Evolutionary conservation across 2,888 invertebrate genomes (phyloP), one percentile per base, ranked within the genome.

Genomic region (Cheilosia pagana): DNA sequence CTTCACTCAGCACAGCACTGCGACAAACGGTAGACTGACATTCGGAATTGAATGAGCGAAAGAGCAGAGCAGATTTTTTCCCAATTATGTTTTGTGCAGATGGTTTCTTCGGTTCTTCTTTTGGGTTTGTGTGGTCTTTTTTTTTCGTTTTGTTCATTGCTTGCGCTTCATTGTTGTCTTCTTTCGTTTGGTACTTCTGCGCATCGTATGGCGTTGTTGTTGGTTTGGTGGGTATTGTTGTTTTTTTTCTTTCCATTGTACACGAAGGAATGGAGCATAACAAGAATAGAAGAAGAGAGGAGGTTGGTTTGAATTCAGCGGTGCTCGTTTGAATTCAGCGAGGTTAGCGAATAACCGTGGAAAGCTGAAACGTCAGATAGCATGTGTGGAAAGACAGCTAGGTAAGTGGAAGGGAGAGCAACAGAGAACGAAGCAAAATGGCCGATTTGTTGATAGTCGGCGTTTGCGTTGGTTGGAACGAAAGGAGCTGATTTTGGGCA

Each of bases 11-110:
- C 72, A 86, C 87, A 81, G 87, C 87, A 87, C 83, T 87, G 87
- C 87, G 87, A 86, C 87, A 87, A 87, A 87, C 87, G 78, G 79
- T 82, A 81, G 78, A 82, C 83, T 87, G 86, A 85, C 86, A 77
- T 65, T 85, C 72, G 67, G 81, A 70, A 72, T 60, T 43, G 52
- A 57, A 82, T 68, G 75, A 79, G 62, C 55, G 77, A 86, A 76
- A 81, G 82, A 79, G 87, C 41, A 35, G 81, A 78, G 78, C 59
- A 79, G 68, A 72, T 50, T 68, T 63, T 71, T 79, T 67, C 25
- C 31, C 57, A 43, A 62, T 68, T 71, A 19, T 71, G 71, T 41
- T 85, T 79, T 71, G 79, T 79, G 76, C 48, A 63, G 85, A 81
- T 76, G 81, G 31, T 81, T 85, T 76, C 25, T 79, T 74, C 41